Conservation (phyloP, 2,113 vertebrate species). For the Saccopteryx leptura region DNA sequence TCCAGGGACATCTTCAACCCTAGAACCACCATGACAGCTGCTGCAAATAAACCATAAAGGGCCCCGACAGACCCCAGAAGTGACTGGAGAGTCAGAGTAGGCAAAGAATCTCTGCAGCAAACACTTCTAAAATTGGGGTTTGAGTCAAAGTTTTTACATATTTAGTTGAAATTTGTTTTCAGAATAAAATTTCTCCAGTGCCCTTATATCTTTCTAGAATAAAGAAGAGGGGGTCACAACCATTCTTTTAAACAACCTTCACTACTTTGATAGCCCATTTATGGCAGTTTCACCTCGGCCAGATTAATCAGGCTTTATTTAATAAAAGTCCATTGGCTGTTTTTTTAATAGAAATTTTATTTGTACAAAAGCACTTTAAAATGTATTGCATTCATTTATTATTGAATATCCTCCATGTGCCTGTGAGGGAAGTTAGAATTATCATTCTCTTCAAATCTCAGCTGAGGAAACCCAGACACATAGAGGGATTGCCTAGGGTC, state of each 20-base stretch:
- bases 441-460: constrained; percentile 73
- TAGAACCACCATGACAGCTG: constrained; percentile 70
- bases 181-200: constrained; percentile 61
- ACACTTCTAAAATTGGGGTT: constrained; percentile 59
- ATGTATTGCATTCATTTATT: constrained; percentile 81
- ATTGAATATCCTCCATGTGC: constrained; percentile 76
- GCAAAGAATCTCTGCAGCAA: constrained; percentile 68
- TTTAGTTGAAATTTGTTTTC: constrained; percentile 57
- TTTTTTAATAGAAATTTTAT: constrained; percentile 81
- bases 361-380: constrained; percentile 74
- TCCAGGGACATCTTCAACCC: constrained; percentile 77
- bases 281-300: constrained; percentile 48
- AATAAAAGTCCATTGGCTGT: constrained; percentile 72
- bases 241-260: constrained; percentile 57
- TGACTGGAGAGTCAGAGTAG: constrained; percentile 59
- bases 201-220: constrained; percentile 50
- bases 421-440: constrained; percentile 78
- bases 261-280: constrained; percentile 60
- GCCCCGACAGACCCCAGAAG: constrained; percentile 55
- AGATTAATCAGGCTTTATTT: constrained; percentile 80
- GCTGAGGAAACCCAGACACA: constrained; percentile 64
- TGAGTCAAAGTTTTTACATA: constrained; percentile 50
- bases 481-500: constrained; percentile 46
- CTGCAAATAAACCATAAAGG: constrained; percentile 70
- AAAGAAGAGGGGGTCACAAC: constrained; percentile 35